Percentiles rank a stretch among this genome's conserved stretches.
Conservation (phyloP, 2,797 vertebrate species). For the Eulemur mongoz region DNA sequence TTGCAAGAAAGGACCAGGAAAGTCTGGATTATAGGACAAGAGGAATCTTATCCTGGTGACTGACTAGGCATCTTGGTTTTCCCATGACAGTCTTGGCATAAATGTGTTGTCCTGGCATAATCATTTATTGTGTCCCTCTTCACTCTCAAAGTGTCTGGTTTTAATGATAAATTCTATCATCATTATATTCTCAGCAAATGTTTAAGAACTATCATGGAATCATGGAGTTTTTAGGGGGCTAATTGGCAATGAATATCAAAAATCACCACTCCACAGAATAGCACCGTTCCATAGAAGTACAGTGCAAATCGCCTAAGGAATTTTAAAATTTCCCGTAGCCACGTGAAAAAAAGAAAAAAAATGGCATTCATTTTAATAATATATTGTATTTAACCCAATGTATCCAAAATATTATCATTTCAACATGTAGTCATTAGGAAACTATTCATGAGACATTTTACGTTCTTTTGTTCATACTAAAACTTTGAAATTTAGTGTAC, state of each 20-base stretch:
- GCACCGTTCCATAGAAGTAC: background rate
- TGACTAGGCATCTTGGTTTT: background rate
- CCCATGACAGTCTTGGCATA: background rate
- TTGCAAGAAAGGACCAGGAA: background rate
- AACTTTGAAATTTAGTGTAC: background rate
- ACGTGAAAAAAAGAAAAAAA: background rate
- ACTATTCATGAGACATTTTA: background rate
- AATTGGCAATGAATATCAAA: background rate
- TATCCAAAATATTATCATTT: background rate
- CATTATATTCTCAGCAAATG: background rate
- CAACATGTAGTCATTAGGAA: background rate
- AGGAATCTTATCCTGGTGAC: background rate
- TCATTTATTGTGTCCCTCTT: background rate
- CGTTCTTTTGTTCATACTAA: background rate
- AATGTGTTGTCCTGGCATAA: background rate
- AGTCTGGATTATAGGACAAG: background rate
- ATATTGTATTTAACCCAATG: background rate
- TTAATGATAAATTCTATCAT: background rate
- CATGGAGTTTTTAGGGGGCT: background rate
- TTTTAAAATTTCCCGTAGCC: background rate
- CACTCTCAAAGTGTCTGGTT: background rate
- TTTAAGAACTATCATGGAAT: background rate
- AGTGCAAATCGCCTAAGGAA: background rate
- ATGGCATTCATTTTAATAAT: background rate
- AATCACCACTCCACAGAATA: background rate